Base-by-base conservation (phyloP, 2,888 invertebrate genomes). In the Caenorhabditis sp. region DNA sequence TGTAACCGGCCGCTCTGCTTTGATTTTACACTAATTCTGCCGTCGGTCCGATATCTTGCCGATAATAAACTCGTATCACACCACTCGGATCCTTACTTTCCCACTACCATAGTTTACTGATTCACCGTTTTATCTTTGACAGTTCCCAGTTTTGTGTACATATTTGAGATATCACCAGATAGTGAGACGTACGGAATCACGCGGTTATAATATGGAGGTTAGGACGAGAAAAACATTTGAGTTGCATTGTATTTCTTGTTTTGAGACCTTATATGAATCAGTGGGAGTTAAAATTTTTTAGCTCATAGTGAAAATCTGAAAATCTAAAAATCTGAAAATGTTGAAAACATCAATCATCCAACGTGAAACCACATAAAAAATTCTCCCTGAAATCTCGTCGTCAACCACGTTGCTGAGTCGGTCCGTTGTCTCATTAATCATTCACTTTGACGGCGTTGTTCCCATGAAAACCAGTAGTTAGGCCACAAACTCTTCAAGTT, bases 21-120 rank as follows among this genome's bases (percentile, higher is more conserved):
- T 24, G 76, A 67, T 76, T 76, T 76, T 76, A 76, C 76, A 76
- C 76, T 60, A 44, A 37, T 51, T 67, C 67, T 65, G 50, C 61
- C 76, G 18, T 62, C 64, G 24, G 40, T 44, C 62, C 24, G 61
- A 72, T 62, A 56, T 58, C 47, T 74, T 74, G 47, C 53, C 56
- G 37, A 60, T 53, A 70, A 47, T 47, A 47, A 18, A 35, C 56
- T 11, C 0, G 26, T 13, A 44, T 44, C 61, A 61, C 32, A 22
- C 28, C 28, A 6, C 32, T 1, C 9, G n/a, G n/a, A n/a, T 44
- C 1, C 22, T 32, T 32, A 32, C 32, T 32, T 47, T 47, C 24
- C 22, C 40, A 13, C 68, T 13, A 26, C 15, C 32, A n/a, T n/a
- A n/a, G n/a, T n/a, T n/a, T n/a, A n/a, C n/a, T n/a, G n/a, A n/a